Conservation (phyloP, 2,113 vertebrate species). For the Paramormyrops kingsleyae region DNA sequence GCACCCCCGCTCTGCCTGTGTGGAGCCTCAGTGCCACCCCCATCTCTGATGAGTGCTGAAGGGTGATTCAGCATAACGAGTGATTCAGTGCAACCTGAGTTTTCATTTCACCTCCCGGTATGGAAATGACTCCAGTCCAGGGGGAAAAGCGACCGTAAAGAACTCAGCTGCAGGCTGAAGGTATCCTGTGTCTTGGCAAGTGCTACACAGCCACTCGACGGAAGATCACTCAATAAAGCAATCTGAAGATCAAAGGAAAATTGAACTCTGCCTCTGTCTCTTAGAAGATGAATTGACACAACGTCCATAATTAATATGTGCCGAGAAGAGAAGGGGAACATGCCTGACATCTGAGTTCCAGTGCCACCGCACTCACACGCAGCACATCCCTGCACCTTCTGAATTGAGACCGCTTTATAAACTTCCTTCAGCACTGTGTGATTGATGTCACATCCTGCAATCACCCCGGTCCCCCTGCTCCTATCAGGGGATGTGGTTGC, state of each 20-base stretch:
- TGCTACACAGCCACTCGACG: slow-evolving; percentile 21
- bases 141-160: slow-evolving; percentile 37
- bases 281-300: slow-evolving; percentile 45
- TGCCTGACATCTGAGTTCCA: not conserved
- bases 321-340: not conserved
- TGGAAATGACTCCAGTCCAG: slow-evolving; percentile 5
- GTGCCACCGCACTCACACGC: not conserved
- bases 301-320: slow-evolving; percentile 39
- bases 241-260: slow-evolving; percentile 39
- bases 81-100: slow-evolving; percentile 5
- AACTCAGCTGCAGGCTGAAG: slow-evolving; percentile 32
- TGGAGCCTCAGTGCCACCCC: not conserved
- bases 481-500: not conserved
- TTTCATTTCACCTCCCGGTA: slow-evolving; percentile 6
- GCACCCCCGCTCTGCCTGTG: not conserved
- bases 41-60: not conserved
- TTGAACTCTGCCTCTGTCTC: slow-evolving; percentile 33
- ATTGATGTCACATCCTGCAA: not conserved
- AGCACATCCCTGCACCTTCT: not conserved
- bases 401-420: not conserved
- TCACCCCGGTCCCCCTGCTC: not conserved
- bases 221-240: slow-evolving; percentile 38
- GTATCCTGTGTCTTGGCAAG: slow-evolving; percentile 41
- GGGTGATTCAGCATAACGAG: slow-evolving; percentile 1
- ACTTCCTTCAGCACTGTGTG: not conserved